Percentiles rank a stretch among this genome's conserved stretches.
These are phyloP conservation scores for Desmodus rotundus DNA, from an alignment of 2,113 vertebrate species.

Conservation along the genomic window DNA sequence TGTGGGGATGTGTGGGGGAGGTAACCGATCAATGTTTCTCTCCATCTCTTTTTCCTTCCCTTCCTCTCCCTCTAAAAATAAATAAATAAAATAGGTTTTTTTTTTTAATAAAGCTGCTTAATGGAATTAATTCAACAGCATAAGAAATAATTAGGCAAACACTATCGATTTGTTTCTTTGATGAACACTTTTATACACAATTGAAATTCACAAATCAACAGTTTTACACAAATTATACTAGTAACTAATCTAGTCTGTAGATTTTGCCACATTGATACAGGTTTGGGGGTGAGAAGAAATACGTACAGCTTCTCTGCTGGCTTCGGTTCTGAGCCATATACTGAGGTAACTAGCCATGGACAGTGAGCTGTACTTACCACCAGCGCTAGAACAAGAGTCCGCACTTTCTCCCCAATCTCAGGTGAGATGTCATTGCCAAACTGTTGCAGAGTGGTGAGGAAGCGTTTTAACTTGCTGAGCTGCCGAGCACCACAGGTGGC, in stretches of 20 bases:
- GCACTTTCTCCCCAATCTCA: conserved; percentile 97
- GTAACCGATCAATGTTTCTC: too few species aligned
- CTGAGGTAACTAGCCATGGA: not conserved
- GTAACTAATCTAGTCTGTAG: not conserved
- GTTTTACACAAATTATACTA: not conserved
- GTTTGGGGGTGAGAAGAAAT: not conserved
- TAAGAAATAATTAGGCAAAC: conserved; percentile 28
- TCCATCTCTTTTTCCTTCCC: too few species aligned
- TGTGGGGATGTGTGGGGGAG: too few species aligned
- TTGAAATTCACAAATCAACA: not conserved
- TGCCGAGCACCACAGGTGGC: conserved; percentile 97
- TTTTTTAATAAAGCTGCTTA: conserved; percentile 46
- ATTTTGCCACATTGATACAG: not conserved
- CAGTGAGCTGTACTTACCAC: conserved; percentile 86
- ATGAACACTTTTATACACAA: conserved; percentile 6
- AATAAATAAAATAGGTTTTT: too few species aligned
- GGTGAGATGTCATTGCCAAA: conserved; percentile 99
- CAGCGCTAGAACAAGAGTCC: conserved; percentile 93
- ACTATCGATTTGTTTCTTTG: not conserved
- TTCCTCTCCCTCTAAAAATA: too few species aligned
- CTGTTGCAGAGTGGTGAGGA: conserved; percentile 98
- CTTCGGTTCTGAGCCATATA: not conserved
- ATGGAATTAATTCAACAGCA: not conserved
- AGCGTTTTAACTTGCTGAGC: conserved; percentile 98
- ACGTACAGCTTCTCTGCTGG: not conserved